Conservation (phyloP, 2,113 vertebrate species). For the Rhea pennata region DNA sequence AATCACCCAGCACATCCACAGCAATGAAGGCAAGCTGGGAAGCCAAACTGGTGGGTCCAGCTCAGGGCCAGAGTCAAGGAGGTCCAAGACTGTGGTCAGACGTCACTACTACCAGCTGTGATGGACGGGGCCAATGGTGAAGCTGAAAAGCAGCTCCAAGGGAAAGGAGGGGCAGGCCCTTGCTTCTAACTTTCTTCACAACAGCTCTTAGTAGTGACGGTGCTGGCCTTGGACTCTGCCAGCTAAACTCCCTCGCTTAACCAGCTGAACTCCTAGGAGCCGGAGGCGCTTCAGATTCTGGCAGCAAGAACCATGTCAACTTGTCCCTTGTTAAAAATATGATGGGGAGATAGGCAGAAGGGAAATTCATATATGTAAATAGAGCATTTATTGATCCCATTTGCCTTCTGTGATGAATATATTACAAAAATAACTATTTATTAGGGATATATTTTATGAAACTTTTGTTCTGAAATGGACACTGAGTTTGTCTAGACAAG, state of each 20-base stretch:
- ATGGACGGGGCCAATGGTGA: neutral
- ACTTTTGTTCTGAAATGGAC: neutral
- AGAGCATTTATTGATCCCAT: neutral
- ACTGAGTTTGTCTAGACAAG: neutral
- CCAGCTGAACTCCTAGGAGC: neutral
- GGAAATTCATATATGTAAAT: neutral
- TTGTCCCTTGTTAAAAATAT: neutral
- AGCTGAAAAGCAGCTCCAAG: neutral
- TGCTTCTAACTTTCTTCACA: neutral
- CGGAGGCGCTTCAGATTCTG: neutral
- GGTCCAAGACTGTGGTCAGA: neutral
- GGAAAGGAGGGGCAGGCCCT: neutral
- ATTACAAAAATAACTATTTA: neutral
- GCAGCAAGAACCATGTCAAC: fast-evolving
- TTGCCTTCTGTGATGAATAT: neutral
- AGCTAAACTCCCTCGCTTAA: neutral
- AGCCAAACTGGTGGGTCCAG: neutral
- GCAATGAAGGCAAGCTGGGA: neutral
- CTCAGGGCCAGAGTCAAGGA: neutral
- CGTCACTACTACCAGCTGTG: neutral
- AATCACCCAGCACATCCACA: neutral
- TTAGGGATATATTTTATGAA: neutral
- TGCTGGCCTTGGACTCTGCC: neutral
- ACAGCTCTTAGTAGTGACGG: neutral
- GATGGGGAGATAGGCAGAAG: neutral